These are phyloP conservation scores for Crenuchus spilurus DNA, from an alignment of 2,797 vertebrate species.

Conservation along the genomic window DNA sequence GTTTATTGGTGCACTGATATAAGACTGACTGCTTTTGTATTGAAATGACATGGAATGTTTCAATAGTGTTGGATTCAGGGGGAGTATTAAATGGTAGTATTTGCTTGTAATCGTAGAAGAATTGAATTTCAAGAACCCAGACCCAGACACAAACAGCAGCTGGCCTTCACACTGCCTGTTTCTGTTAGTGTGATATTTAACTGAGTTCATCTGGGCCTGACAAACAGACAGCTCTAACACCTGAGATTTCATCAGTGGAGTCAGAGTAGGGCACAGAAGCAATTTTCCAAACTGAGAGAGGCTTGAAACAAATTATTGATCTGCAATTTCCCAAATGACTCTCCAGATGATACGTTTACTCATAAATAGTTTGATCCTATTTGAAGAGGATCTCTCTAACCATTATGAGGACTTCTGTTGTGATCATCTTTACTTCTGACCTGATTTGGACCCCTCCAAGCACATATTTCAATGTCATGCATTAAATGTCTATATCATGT, in stretches of 20 bases:
- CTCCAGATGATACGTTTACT: not conserved
- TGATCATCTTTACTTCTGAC: not conserved
- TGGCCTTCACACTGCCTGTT: not conserved
- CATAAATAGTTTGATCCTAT: conserved; percentile 10
- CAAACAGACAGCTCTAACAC: not conserved
- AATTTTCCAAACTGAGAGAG: conserved; percentile 18
- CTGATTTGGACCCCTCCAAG: not conserved
- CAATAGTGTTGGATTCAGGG: not conserved
- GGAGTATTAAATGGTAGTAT: no score
- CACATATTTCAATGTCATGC: not conserved
- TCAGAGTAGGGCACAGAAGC: not conserved
- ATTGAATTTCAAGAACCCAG: not conserved
- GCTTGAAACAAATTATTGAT: conserved; percentile 24
- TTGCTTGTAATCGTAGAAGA: no score
- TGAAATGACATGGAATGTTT: not conserved
- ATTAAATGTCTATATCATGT: not conserved
- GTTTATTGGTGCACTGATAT: not conserved
- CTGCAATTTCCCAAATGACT: conserved; percentile 4
- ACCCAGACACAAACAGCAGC: not conserved
- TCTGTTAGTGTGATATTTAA: conserved; percentile 10
- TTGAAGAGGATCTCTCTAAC: conserved; percentile 1
- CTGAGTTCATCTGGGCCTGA: not conserved
- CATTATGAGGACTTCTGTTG: conserved; percentile 1
- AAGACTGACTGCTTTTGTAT: not conserved
- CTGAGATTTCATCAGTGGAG: not conserved